Percentiles rank a stretch among this genome's conserved stretches.
Conservation (phyloP, 2,888 invertebrate species). For the Leucania comma region DNA sequence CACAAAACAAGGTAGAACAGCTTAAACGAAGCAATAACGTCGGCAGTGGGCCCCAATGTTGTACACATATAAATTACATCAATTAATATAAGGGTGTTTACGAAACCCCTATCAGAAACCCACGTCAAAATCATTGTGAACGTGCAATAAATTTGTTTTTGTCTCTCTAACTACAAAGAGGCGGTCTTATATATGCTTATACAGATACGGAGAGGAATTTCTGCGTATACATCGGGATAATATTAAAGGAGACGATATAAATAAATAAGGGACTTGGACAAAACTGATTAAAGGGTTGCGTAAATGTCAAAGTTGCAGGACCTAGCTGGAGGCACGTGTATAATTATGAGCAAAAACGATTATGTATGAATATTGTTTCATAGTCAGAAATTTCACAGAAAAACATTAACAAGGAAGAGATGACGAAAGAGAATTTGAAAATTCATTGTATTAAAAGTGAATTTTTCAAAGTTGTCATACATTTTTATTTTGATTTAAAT, state of each 20-base stretch:
- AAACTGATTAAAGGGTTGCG: neutral
- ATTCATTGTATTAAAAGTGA: no score
- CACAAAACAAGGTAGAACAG: slow-evolving; percentile 41
- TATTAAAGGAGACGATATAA: slow-evolving; percentile 1
- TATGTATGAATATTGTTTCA: no score
- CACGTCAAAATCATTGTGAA: slow-evolving; percentile 69
- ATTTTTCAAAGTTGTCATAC: no score
- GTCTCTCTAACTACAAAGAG: slow-evolving; percentile 60
- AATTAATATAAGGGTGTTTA: slow-evolving; percentile 70
- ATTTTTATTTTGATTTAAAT: no score
- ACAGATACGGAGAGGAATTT: slow-evolving; percentile 45
- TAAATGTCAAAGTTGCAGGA: no score
- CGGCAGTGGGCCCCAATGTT: slow-evolving; percentile 45
- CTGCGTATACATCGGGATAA: slow-evolving; percentile 3
- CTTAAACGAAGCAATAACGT: slow-evolving; percentile 51
- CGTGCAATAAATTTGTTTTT: slow-evolving; percentile 71
- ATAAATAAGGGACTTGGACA: slow-evolving; percentile 1
- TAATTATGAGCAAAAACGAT: neutral
- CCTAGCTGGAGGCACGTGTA: neutral
- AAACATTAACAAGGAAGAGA: neutral
- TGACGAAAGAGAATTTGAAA: no score
- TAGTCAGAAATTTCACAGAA: neutral
- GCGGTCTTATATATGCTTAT: slow-evolving; percentile 26
- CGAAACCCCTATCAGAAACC: slow-evolving; percentile 68
- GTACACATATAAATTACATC: slow-evolving; percentile 70